Evolutionary conservation across 2,888 invertebrate species (phyloP), one percentile per base, ranked within the genome.

Genomic region (Nemoura dubitans): DNA sequence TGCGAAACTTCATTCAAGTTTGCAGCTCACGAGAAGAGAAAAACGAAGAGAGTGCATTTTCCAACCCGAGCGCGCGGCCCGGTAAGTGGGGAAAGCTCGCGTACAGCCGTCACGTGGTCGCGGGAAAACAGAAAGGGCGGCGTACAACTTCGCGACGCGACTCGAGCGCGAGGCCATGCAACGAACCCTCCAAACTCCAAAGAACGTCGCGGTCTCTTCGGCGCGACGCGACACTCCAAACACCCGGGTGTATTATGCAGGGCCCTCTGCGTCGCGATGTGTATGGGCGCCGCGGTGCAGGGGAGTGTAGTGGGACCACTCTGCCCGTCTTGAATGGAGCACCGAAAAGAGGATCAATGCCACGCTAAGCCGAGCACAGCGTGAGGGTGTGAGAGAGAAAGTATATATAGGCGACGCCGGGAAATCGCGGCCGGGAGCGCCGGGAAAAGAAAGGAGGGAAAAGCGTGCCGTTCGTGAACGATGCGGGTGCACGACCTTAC

Each of bases 291-390:
- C 5, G 10, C 36, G 36, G 10, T 36, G 5, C 36, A n/a, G n/a
- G 81, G 0, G 81, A 81, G 81, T 30, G 81, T 81, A 81, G 81
- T 85, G 83, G 26, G 25, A 28, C 81, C 43, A 42, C 30, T 86
- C 84, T n/a, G 86, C 83, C 84, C 86, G 86, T 81, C 43, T 81
- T 87, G 87, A 87, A 87, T 87, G 87, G 86, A 87, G 86, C 83
- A 83, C 30, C 80, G 10, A 43, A 30, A 81, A 30, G 78, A 28
- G 81, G 87, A 87, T 87, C 87, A 87, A 87, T 86, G 87, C 84
- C 86, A 84, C 76, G 30, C 36, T 21, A 27, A 36, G 85, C 78
- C n/a, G 25, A 29, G 21, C 29, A n/a, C 6, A 0, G 80, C n/a
- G 80, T 27, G 80, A n/a, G n/a, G n/a, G n/a, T n/a, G 80, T 26